A percentile compares a stretch with the other conserved stretches of the same genome.
These are phyloP conservation scores for Tubiluchus corallicola DNA, from an alignment of 2,888 invertebrate genomes.

Conservation along the genomic window DNA sequence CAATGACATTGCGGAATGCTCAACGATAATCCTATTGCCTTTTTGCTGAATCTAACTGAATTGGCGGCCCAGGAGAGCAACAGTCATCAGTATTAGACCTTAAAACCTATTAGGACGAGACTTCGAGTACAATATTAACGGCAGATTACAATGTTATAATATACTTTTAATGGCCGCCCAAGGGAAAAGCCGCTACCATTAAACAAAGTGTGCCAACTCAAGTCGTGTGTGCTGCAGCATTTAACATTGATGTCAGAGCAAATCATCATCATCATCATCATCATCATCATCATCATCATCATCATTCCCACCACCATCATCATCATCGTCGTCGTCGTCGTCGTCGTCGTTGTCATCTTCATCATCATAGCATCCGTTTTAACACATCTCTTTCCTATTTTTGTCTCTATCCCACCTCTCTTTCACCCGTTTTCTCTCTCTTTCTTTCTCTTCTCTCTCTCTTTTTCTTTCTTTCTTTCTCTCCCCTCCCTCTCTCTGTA, in stretches of 20 bases:
- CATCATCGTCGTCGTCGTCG: too few relatives aligned
- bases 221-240: too few relatives aligned
- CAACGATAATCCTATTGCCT: background rate
- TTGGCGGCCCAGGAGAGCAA: background rate
- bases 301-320: too few relatives aligned
- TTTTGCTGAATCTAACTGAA: background rate
- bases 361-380: too few relatives aligned
- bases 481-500: constrained; percentile 15
- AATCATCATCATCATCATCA: too few relatives aligned
- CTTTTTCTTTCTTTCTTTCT: constrained; percentile 10
- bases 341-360: too few relatives aligned
- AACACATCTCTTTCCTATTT: background rate
- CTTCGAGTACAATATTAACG: background rate
- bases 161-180: background rate
- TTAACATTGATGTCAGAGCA: too few relatives aligned
- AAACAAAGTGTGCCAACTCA: too few relatives aligned
- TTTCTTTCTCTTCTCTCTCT: background rate
- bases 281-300: too few relatives aligned
- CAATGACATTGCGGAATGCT: background rate
- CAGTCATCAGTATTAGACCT: constrained; percentile 1
- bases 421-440: background rate
- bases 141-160: constrained; percentile 1
- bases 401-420: background rate
- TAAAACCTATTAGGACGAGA: background rate
- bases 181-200: too few relatives aligned